Conservation (phyloP, 2,113 vertebrate species). For the Trichechus manatus region DNA sequence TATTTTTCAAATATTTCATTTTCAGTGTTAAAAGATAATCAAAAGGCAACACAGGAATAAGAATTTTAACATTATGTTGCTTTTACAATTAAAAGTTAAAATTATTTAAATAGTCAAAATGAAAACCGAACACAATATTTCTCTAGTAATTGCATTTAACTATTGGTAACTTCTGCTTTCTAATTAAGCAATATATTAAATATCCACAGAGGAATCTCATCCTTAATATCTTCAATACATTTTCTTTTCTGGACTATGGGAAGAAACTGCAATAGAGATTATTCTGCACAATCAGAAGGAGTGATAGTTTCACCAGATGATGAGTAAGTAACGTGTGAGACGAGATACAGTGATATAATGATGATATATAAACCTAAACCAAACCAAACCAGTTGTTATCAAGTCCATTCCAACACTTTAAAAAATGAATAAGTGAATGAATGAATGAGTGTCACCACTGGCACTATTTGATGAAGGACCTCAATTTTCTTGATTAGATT, state of each 20-base stretch:
- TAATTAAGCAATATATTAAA: not conserved
- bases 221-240: not conserved
- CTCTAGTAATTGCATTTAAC: not conserved
- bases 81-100: not conserved
- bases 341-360: not conserved
- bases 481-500: not conserved
- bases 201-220: not conserved
- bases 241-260: not conserved
- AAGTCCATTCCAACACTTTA: not conserved
- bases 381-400: not conserved
- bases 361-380: not conserved
- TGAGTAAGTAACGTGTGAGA: not conserved
- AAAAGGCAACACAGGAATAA: not conserved
- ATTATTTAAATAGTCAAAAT: not conserved
- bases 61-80: not conserved
- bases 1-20: not conserved
- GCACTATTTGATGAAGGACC: not conserved
- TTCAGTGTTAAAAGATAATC: not conserved
- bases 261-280: not conserved
- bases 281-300: slow-evolving; percentile 9
- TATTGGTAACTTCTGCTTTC: not conserved
- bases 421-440: not conserved
- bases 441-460: not conserved
- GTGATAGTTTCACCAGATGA: not conserved
- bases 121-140: not conserved